Percentiles rank a stretch among this genome's conserved stretches.
Conservation (phyloP, 2,888 invertebrate species). For the Thereva unica region DNA sequence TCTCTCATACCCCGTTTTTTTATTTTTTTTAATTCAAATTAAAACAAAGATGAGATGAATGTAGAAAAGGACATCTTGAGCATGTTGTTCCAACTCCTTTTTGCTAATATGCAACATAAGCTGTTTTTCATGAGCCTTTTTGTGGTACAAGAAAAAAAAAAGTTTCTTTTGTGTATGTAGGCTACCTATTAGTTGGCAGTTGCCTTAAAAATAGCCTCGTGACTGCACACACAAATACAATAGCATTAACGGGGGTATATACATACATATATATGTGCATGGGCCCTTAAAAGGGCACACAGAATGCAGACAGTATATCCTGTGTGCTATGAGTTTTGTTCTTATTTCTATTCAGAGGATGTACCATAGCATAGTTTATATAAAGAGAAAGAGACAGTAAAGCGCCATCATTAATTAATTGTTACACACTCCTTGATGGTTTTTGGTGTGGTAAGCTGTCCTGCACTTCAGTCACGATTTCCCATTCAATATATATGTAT, state of each 20-base stretch:
- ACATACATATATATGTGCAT: too few relatives aligned
- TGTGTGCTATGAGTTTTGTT: slow-evolving; percentile 3
- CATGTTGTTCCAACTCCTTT: slow-evolving; percentile 39
- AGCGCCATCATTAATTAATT: slow-evolving; percentile 23
- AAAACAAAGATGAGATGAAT: slow-evolving; percentile 36
- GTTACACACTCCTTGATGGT: slow-evolving; percentile 19
- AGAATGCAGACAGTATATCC: slow-evolving; percentile 19
- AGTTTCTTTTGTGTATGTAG: slow-evolving; percentile 32
- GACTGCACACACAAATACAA: slow-evolving; percentile 3
- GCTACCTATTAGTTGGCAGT: slow-evolving; percentile 23
- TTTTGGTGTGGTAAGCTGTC: slow-evolving; percentile 1
- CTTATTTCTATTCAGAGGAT: too few relatives aligned
- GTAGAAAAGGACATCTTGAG: slow-evolving; percentile 39
- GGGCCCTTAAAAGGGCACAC: slow-evolving; percentile 26
- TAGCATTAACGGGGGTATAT: too few relatives aligned
- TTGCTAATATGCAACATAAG: slow-evolving; percentile 38
- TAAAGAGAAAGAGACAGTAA: slow-evolving; percentile 2
- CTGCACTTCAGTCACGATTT: slow-evolving; percentile 36
- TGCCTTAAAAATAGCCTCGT: slow-evolving; percentile 22
- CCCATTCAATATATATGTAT: slow-evolving; percentile 6
- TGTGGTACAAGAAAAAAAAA: not conserved
- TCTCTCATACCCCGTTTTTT: too few relatives aligned
- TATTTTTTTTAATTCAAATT: slow-evolving; percentile 31
- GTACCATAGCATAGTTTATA: too few relatives aligned
- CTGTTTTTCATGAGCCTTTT: slow-evolving; percentile 32